These are phyloP conservation scores for Odontamblyopus rebecca DNA, from an alignment of 2,797 vertebrate genomes.

Conservation along the genomic window DNA sequence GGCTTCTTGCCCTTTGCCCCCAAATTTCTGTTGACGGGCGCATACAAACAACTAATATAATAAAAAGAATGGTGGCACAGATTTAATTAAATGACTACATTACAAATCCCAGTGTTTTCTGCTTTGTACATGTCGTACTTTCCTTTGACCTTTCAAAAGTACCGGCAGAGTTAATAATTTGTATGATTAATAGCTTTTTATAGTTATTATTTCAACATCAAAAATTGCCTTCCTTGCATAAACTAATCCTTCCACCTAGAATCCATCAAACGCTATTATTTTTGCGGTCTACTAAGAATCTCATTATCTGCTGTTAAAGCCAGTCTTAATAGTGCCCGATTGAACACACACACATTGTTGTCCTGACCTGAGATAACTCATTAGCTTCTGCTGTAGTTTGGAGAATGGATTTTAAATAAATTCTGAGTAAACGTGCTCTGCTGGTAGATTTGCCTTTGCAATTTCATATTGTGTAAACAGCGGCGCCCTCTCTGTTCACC, in stretches of 20 bases:
- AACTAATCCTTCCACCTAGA: constrained; percentile 3
- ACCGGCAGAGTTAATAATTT: not conserved
- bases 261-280: constrained; percentile 1
- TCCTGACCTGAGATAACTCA: constrained; percentile 7
- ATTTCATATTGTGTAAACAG: constrained; percentile 24
- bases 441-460: constrained; percentile 12
- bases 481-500: constrained; percentile 12
- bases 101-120: not conserved
- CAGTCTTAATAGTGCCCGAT: not conserved
- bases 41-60: too few species aligned
- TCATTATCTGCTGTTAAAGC: constrained; percentile 2
- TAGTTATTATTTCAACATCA: not conserved
- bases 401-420: not conserved
- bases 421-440: constrained; percentile 17
- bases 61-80: not conserved
- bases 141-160: not conserved
- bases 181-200: not conserved
- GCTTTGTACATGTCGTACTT: not conserved
- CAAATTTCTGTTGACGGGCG: too few species aligned
- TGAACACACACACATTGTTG: constrained; percentile 6
- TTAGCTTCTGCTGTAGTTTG: not conserved
- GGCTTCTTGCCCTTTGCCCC: too few species aligned
- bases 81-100: not conserved
- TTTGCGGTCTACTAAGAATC: constrained; percentile 1
- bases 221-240: not conserved